These are phyloP conservation scores for Limnodromus scolopaceus DNA, from an alignment of 2,797 vertebrate genomes.

Conservation along the genomic window DNA sequence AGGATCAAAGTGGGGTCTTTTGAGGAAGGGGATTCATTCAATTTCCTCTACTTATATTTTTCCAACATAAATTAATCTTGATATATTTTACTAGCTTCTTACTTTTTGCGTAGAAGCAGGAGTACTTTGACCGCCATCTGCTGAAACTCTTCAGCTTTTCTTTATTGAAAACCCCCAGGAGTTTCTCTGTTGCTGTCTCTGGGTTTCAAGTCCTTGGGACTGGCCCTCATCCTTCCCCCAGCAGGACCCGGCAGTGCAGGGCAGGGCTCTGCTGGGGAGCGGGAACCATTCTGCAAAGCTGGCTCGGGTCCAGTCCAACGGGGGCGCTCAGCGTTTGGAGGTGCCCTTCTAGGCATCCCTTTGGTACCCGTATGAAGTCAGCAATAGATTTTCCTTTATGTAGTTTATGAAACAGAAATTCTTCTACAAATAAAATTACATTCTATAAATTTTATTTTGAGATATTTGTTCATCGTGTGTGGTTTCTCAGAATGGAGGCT, in stretches of 20 bases:
- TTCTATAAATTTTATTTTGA: neutral
- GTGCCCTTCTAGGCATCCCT: too few relatives aligned
- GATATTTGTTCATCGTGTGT: neutral
- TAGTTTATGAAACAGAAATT: neutral
- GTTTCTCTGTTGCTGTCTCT: neutral
- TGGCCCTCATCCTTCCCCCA: neutral
- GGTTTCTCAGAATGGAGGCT: neutral
- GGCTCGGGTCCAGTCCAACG: rapidly evolving
- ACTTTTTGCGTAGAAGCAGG: neutral
- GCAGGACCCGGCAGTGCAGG: neutral
- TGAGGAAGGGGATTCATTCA: slow-evolving; percentile 27
- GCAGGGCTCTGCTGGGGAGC: neutral
- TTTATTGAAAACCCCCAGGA: neutral
- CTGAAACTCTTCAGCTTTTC: neutral
- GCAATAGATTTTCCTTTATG: neutral
- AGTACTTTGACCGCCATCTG: neutral
- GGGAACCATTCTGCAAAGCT: neutral
- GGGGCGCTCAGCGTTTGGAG: rapidly evolving
- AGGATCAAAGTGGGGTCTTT: slow-evolving; percentile 45
- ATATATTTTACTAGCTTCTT: neutral
- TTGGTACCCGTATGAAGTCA: neutral
- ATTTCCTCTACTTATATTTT: slow-evolving; percentile 49
- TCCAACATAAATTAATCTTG: slow-evolving; percentile 15
- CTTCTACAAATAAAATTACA: neutral
- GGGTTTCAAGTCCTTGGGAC: neutral